Base-by-base conservation (phyloP, 2,888 invertebrate genomes). In the Portevinia maculata region DNA sequence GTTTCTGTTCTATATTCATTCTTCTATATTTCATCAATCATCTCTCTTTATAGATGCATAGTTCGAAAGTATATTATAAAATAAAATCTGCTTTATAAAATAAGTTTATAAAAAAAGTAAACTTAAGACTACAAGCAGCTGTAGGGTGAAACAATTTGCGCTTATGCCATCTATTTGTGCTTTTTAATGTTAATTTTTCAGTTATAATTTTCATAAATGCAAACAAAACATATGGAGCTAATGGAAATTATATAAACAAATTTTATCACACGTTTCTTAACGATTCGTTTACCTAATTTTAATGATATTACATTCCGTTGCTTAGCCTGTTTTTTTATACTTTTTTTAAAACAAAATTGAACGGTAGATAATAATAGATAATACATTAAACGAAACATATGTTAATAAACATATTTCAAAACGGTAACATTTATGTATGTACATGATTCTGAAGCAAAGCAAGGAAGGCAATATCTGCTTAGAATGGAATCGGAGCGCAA, bases 201-300 rank as follows among this genome's bases (percentile, higher is more conserved):
- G 17, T 46, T 59, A 55, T 11, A 59, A 59, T 19, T 67, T 67
- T 55, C 13, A 11, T 28, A 34, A 62, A 48, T 13, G 21, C 1
- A 55, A 17, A 24, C 17, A 28, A 44, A 53, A 44, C 11, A 55
- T 34, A 53, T 50, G 34, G 52, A 60, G 60, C 32, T 70, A 79
- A 60, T 62, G 74, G 62, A 76, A 75, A 81, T 59, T 65, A 81
- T 60, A 60, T 71, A 73, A 83, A 73, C 71, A 78, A 55, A 78
- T 73, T 79, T 67, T 83, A 83, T 83, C 83, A 83, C 83, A 83
- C 83, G 69, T 83, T 83, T 73, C 71, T 78, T 83, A 65, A 83
- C 78, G 78, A 76, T 83, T 83, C 65, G 78, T 71, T 73, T 64
- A 62, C 44, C 78, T 78, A 73, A 62, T 17, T 24, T 62, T 71